Conservation (phyloP, 2,797 vertebrate species). For the Hippopotamyrus pictus region DNA sequence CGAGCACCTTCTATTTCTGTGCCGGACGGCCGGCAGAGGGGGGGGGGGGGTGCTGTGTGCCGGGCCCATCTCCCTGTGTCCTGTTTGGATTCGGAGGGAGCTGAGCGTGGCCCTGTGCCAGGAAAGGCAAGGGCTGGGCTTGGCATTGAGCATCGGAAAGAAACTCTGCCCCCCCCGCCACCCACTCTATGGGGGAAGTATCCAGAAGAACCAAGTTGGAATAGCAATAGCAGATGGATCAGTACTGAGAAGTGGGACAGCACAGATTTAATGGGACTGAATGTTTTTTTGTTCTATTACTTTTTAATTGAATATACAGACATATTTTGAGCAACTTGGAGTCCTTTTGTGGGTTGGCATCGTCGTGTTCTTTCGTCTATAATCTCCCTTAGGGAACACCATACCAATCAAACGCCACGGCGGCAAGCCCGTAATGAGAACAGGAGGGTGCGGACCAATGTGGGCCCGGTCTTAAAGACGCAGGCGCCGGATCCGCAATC, state of each 20-base stretch:
- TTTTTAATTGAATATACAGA: slow-evolving; percentile 7
- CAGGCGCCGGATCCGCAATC: background rate
- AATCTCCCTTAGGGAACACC: background rate
- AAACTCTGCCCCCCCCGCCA: slow-evolving; percentile 37
- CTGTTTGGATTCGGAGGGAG: slow-evolving; percentile 1
- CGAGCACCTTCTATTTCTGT: background rate
- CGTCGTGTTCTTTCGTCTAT: background rate
- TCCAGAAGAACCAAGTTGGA: slow-evolving; percentile 26
- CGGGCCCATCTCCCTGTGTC: background rate
- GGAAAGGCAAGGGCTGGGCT: slow-evolving; percentile 43
- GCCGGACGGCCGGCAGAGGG: background rate
- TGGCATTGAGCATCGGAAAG: slow-evolving; percentile 55
- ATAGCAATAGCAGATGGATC: slow-evolving; percentile 14
- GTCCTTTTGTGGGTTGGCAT: background rate
- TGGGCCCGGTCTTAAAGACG: background rate
- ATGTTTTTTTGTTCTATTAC: background rate
- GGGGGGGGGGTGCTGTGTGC: background rate
- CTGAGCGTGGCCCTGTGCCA: slow-evolving; percentile 43
- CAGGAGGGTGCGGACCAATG: background rate
- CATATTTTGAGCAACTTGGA: background rate
- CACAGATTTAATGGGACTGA: background rate
- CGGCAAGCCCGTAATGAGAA: background rate
- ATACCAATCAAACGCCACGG: background rate
- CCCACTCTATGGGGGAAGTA: slow-evolving; percentile 29
- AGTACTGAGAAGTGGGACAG: background rate